Evolutionary conservation across 2,113 vertebrate species (phyloP), one percentile per base, ranked within the genome.

Genomic region (Chloropsis hardwickii): DNA sequence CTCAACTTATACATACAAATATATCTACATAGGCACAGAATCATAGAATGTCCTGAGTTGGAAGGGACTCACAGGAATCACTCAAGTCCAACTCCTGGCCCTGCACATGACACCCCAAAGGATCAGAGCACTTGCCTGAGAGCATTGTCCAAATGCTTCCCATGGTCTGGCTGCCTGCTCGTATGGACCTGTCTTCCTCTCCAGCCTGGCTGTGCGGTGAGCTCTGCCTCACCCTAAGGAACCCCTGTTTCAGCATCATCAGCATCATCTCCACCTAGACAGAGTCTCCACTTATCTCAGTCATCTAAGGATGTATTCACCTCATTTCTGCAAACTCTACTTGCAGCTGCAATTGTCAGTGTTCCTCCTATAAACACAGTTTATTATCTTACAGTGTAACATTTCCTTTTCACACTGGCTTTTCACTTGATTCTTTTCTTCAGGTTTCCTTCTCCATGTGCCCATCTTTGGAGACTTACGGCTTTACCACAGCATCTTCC

Each of bases 111-210:
- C 39, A 53, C 9, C 13, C 11, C 61, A 40, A 40, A 67, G 20
- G 60, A 57, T 16, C 35, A 72, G 33, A 60, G 45, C 23, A 60
- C 10, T 23, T 33, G 13, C 45, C 60, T 45, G 28, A 66, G 16
- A 53, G 53, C 29, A n/a, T 5, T 54, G 61, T 61, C 29, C 39
- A 61, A 82, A 47, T 8, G 20, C 11, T 33, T 39, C 24, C 29
- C 47, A 16, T 42, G 44, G 56, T 40, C 10, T 81, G 64, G 37
- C 44, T 67, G 10, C 31, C 37, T 61, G 33, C 39, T 45, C 4
- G 1, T 20, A 31, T 0, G 9, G 57, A 54, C 2, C 15, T 1
- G 5, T 8, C 40, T 6, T 58, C 21, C 18, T 53, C 51, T 65
- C 40, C 58, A 90, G 67, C 44, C 42, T 16, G 25, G 19, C 27